These are phyloP conservation scores for Brenthis ino DNA, from an alignment of 2,888 invertebrate genomes.

Conservation along the genomic window DNA sequence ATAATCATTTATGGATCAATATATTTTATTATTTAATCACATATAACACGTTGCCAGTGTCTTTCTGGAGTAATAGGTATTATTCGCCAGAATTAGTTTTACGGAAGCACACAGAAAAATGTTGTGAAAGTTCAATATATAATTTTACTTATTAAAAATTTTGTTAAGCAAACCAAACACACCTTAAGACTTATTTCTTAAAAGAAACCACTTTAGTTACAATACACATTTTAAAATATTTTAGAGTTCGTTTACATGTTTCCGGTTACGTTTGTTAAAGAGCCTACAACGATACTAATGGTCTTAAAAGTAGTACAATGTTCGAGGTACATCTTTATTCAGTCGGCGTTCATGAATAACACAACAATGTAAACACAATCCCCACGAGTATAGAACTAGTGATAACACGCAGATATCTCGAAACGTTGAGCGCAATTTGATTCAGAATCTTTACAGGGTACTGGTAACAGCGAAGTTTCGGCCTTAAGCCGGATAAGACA, in stretches of 20 bases:
- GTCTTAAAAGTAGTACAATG: conserved; percentile 55
- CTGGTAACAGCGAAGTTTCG: conserved; percentile 52
- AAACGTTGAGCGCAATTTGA: conserved; percentile 53
- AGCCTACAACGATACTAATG: conserved; percentile 46
- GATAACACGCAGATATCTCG: conserved; percentile 56
- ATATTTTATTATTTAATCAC: too few relatives aligned
- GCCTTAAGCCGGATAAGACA: conserved; percentile 60
- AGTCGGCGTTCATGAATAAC: conserved; percentile 73
- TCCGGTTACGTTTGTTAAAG: conserved; percentile 19
- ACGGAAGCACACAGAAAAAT: too few relatives aligned
- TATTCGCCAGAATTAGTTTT: too few relatives aligned
- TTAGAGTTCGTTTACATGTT: conserved; percentile 10
- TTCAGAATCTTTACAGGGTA: conserved; percentile 63
- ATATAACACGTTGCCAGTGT: too few relatives aligned
- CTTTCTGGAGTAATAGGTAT: too few relatives aligned
- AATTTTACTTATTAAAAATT: too few relatives aligned
- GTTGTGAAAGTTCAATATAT: too few relatives aligned
- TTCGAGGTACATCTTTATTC: conserved; percentile 76
- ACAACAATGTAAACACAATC: conserved; percentile 70
- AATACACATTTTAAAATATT: not conserved
- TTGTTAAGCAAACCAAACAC: too few relatives aligned
- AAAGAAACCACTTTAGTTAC: too few relatives aligned
- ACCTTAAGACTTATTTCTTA: too few relatives aligned
- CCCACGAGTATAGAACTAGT: conserved; percentile 59
- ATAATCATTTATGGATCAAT: too few relatives aligned